Base-by-base conservation (phyloP, 1,140 invertebrate genomes). In the Danaus melanippus region DNA sequence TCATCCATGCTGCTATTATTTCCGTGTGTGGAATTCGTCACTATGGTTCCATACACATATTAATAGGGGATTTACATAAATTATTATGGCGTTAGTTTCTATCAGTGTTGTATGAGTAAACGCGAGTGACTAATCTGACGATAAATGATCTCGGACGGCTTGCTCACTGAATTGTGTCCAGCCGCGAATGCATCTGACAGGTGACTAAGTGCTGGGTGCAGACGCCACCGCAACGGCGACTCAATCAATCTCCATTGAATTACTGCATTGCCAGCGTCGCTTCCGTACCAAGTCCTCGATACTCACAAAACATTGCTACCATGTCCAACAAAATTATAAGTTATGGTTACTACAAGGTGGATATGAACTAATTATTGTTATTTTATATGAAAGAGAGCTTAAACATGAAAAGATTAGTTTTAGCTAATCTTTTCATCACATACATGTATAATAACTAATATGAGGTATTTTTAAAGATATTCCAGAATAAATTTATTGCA, bases 181-280 rank as follows among this genome's bases (percentile, higher is more conserved):
- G 68, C 59, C 58, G 68, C 74, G 58, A 66, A 50, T 74, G 69
- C 66, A 59, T 51, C 64, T 69, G 74, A 79, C 76, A 73, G 56
- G 61, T 76, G 71, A 79, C 68, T 71, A 73, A 79, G 65, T 71
- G 74, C 69, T 74, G 75, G 75, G 75, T 74, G 71, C 73, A 67
- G 59, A 62, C 67, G 62, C 60, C 32, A 64, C 65, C 70, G 54
- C 65, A 66, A 66, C 69, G 61, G 60, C 58, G 67, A 71, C 71
- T 74, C 66, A 71, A 73, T 67, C 72, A 67, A 72, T 74, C 70
- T 69, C 64, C 58, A 65, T 69, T 66, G 63, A 69, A 64, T 69
- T 68, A 68, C 67, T 52, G 60, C 67, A 58, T 52, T 41, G 48
- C 51, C 51, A 49, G 59, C 64, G 53, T 50, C 54, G 48, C 41